These are phyloP conservation scores for Philantomba maxwellii DNA, from an alignment of 2,113 vertebrate genomes.

Conservation along the genomic window DNA sequence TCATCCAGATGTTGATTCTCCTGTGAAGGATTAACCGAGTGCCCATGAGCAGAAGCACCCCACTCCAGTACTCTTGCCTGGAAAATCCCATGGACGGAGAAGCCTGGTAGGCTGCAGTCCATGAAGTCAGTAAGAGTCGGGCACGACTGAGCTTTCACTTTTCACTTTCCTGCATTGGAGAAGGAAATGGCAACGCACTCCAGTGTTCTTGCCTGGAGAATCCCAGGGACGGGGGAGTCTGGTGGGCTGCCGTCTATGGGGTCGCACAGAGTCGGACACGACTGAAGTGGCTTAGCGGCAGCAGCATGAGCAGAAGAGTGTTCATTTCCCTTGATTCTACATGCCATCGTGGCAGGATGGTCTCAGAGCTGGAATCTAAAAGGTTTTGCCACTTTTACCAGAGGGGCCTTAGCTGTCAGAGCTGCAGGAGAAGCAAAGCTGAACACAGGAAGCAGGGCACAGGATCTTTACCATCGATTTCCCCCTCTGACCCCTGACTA, in stretches of 20 bases:
- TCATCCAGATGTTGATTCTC: background rate
- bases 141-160: no score
- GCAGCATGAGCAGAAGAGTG: background rate
- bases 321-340: background rate
- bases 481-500: background rate
- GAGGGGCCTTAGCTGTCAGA: background rate
- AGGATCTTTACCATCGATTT: background rate
- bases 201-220: no score
- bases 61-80: no score
- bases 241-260: no score
- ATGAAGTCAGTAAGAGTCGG: no score
- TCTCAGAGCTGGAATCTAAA: background rate
- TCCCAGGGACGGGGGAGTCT: no score
- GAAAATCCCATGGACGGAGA: no score
- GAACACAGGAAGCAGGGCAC: rapidly evolving
- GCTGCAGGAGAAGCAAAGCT: background rate
- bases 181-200: no score
- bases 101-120: no score
- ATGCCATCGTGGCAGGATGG: rapidly evolving
- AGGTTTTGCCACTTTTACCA: background rate
- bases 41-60: background rate
- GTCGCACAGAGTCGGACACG: no score
- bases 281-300: no score
- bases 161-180: no score
- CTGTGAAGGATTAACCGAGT: background rate